A percentile compares a stretch with the other conserved stretches of the same genome.
These are phyloP conservation scores for Zeugodacus cucurbitae DNA, from an alignment of 1,140 invertebrate genomes.

Conservation along the genomic window DNA sequence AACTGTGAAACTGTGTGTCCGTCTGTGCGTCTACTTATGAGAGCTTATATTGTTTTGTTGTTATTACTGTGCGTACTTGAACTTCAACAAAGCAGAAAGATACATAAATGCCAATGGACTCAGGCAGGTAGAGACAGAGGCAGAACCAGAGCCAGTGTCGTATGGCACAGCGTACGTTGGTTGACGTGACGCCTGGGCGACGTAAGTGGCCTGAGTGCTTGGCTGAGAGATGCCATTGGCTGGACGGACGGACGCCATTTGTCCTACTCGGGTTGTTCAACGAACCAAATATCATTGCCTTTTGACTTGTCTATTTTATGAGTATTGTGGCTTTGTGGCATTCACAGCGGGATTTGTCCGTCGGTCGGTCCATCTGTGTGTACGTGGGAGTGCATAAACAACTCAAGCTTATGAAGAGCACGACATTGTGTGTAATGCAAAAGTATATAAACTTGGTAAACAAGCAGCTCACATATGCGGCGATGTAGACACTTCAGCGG, in stretches of 20 bases:
- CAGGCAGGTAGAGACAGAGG: neutral
- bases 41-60: neutral
- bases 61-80: neutral
- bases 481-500: neutral
- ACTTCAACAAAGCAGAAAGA: constrained; percentile 23
- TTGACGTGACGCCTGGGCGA: neutral
- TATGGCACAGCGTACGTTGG: neutral
- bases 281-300: constrained; percentile 1
- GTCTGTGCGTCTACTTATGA: neutral
- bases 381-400: neutral
- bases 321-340: neutral
- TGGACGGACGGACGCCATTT: neutral
- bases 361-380: neutral
- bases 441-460: neutral
- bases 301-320: constrained; percentile 23
- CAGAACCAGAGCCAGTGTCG: too few species aligned
- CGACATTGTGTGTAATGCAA: neutral
- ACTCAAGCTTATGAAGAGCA: neutral
- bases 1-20: neutral
- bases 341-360: neutral
- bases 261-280: neutral
- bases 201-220: neutral
- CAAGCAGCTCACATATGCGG: neutral
- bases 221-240: neutral
- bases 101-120: neutral